Evolutionary conservation across 1,140 invertebrate genomes (phyloP).

Genomic region (Harpegnathos saltator): DNA sequence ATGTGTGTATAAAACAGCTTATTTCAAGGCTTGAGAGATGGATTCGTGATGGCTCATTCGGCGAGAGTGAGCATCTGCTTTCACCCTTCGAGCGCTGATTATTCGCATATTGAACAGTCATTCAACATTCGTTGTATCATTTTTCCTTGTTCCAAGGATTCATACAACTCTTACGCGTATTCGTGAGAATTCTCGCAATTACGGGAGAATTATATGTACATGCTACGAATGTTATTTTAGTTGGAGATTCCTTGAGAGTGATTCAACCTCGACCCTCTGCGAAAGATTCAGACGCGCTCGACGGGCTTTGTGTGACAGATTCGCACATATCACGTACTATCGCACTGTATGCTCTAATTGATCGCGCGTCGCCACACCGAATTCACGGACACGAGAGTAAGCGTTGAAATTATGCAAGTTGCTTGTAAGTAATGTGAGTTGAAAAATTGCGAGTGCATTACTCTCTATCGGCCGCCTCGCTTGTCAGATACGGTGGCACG

Average conservation of each 20-base stretch:
- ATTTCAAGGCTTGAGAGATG: conserved; percentile 62
- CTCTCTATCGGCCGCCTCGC: neutral
- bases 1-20: conserved; percentile 22
- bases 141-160: neutral
- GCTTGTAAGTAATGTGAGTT: too few relatives aligned
- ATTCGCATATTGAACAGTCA: neutral
- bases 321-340: neutral
- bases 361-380: conserved; percentile 10
- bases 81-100: conserved; percentile 37
- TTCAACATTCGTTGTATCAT: neutral
- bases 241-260: neutral
- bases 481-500: neutral
- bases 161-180: too few relatives aligned
- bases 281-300: conserved; percentile 1
- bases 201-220: too few relatives aligned
- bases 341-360: neutral
- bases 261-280: neutral
- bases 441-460: neutral
- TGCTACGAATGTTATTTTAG: neutral
- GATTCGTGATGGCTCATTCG: conserved; percentile 31
- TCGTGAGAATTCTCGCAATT: too few relatives aligned
- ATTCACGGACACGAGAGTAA: neutral
- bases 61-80: conserved; percentile 49
- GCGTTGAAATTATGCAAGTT: neutral
- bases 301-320: conserved; percentile 9